These are phyloP conservation scores for Dicranocentrus wangi DNA, from an alignment of 2,888 invertebrate genomes.

Conservation along the genomic window DNA sequence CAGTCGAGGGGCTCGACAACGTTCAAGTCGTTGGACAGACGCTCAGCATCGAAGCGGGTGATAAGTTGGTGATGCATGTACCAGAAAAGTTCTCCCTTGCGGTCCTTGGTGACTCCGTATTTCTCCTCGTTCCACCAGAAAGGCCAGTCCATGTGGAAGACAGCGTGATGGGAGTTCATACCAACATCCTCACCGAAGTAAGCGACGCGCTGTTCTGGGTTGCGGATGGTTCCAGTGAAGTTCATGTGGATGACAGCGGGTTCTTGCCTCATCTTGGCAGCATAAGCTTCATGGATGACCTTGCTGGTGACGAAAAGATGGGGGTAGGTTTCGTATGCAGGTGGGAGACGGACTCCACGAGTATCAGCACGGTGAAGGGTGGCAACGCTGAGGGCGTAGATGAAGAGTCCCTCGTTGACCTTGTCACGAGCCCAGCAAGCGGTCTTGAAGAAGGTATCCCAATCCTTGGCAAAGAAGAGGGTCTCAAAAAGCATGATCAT, in stretches of 20 bases:
- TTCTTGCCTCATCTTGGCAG: slow-evolving; percentile 72
- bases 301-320: slow-evolving; percentile 80
- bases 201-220: slow-evolving; percentile 79
- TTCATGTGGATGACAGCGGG: slow-evolving; percentile 73
- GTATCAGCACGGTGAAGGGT: slow-evolving; percentile 76
- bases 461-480: slow-evolving; percentile 83
- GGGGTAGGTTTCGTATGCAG: slow-evolving; percentile 82
- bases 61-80: slow-evolving; percentile 65
- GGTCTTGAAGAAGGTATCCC: slow-evolving; percentile 81
- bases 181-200: slow-evolving; percentile 85
- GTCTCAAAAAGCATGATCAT: slow-evolving; percentile 81
- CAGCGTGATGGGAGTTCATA: slow-evolving; percentile 80
- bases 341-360: slow-evolving; percentile 79
- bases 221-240: slow-evolving; percentile 74
- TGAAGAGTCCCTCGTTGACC: slow-evolving; percentile 81
- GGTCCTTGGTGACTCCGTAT: slow-evolving; percentile 77
- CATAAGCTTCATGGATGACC: slow-evolving; percentile 77
- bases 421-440: slow-evolving; percentile 81
- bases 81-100: slow-evolving; percentile 78
- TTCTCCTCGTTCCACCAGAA: slow-evolving; percentile 79
- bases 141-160: slow-evolving; percentile 80
- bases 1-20: slow-evolving; percentile 80
- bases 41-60: slow-evolving; percentile 81
- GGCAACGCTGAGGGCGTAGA: slow-evolving; percentile 80
- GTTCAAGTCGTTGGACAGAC: slow-evolving; percentile 82